These are phyloP conservation scores for Elmis aenea DNA, from an alignment of 2,888 invertebrate species.

Conservation along the genomic window DNA sequence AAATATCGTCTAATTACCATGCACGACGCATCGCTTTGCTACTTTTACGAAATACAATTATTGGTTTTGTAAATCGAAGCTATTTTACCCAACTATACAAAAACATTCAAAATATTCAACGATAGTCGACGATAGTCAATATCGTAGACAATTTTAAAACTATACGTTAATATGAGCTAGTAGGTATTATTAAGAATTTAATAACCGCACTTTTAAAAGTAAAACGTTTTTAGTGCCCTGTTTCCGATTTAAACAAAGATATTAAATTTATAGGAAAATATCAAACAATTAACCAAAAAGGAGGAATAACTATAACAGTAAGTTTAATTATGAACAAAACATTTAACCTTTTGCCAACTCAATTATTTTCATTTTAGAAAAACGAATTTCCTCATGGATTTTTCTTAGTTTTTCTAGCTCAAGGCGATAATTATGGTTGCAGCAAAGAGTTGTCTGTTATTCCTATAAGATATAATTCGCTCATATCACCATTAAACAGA, in stretches of 20 bases:
- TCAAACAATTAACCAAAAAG: constrained; percentile 70
- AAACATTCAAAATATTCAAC: too few species aligned
- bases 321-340: constrained; percentile 33
- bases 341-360: constrained; percentile 3
- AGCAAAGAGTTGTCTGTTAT: constrained; percentile 33
- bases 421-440: constrained; percentile 61
- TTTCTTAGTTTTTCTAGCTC: constrained; percentile 73
- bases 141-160: too few species aligned
- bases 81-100: too few species aligned
- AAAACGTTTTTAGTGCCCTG: constrained; percentile 65
- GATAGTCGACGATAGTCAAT: too few species aligned
- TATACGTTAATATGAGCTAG: too few species aligned
- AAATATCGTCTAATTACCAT: too few species aligned
- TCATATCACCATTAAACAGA: constrained; percentile 15
- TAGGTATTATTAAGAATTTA: too few species aligned
- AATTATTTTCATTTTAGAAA: constrained; percentile 54
- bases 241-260: constrained; percentile 73
- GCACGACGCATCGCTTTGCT: too few species aligned
- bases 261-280: constrained; percentile 67
- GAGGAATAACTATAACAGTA: constrained; percentile 72
- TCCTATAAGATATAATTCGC: constrained; percentile 32
- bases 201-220: constrained; percentile 1
- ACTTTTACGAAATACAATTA: too few species aligned
- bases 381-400: constrained; percentile 63
- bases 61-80: too few species aligned